Evolutionary conservation across 2,797 vertebrate genomes (phyloP).

Genomic region (Erethizon dorsatum): DNA sequence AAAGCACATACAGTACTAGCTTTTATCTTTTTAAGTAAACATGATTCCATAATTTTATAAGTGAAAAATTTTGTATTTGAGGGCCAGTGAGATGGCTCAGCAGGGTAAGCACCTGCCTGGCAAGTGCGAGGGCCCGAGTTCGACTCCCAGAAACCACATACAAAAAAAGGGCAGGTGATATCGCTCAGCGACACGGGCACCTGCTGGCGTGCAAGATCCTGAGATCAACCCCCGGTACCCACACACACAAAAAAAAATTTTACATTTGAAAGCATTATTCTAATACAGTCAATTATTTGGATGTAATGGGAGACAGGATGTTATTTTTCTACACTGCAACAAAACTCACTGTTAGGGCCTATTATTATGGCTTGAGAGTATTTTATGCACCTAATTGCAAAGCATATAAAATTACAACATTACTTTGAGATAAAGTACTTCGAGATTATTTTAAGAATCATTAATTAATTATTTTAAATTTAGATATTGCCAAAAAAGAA

Average conservation of each 20-base stretch:
- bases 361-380: background rate
- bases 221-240: too few species aligned
- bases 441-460: background rate
- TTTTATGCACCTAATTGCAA: background rate
- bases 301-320: background rate
- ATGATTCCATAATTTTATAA: background rate
- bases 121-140: too few species aligned
- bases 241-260: too few species aligned
- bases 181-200: too few species aligned
- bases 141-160: too few species aligned
- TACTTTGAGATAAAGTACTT: background rate
- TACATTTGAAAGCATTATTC: background rate
- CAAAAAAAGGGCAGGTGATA: too few species aligned
- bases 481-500: background rate
- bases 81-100: too few species aligned
- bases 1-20: background rate
- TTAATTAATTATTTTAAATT: conserved; percentile 16
- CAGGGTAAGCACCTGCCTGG: too few species aligned
- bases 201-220: too few species aligned
- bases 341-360: background rate
- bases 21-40: conserved; percentile 8
- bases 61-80: background rate
- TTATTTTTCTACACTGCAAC: background rate
- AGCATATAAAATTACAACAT: background rate
- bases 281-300: background rate